Conservation (phyloP, 2,113 vertebrate species). For the Thryonomys swinderianus region DNA sequence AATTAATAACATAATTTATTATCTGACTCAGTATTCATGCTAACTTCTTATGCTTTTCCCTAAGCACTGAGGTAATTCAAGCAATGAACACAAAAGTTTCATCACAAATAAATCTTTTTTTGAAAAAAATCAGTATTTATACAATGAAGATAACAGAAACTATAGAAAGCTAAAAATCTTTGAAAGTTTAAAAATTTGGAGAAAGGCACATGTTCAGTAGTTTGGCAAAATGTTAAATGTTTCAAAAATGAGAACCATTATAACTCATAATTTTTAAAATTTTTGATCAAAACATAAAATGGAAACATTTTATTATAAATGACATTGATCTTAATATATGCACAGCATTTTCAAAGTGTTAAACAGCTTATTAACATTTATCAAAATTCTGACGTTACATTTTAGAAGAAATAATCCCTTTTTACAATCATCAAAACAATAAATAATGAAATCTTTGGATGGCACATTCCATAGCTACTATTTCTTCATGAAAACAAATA, state of each 20-base stretch:
- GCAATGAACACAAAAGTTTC: slow-evolving; percentile 32
- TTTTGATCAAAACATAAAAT: background rate
- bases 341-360: slow-evolving; percentile 55
- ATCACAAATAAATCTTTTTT: slow-evolving; percentile 1
- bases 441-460: slow-evolving; percentile 14
- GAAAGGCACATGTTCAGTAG: slow-evolving; percentile 51
- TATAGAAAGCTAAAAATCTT: slow-evolving; percentile 48
- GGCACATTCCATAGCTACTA: slow-evolving; percentile 43
- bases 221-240: slow-evolving; percentile 48
- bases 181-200: slow-evolving; percentile 57
- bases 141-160: slow-evolving; percentile 53
- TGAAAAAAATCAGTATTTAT: slow-evolving; percentile 15
- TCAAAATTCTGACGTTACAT: slow-evolving; percentile 42
- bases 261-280: background rate
- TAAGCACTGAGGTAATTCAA: slow-evolving; percentile 43
- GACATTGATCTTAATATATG: slow-evolving; percentile 33
- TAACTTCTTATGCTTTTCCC: slow-evolving; percentile 33
- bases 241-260: slow-evolving; percentile 49
- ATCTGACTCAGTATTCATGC: slow-evolving; percentile 29
- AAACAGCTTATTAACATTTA: slow-evolving; percentile 36
- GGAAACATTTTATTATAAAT: slow-evolving; percentile 39
- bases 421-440: slow-evolving; percentile 56
- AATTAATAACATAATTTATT: slow-evolving; percentile 5
- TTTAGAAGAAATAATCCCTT: slow-evolving; percentile 21
- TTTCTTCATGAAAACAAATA: slow-evolving; percentile 68